A percentile compares a stretch with the other conserved stretches of the same genome.
These are phyloP conservation scores for Pseudoips prasinana DNA, from an alignment of 2,888 invertebrate genomes.

Conservation along the genomic window DNA sequence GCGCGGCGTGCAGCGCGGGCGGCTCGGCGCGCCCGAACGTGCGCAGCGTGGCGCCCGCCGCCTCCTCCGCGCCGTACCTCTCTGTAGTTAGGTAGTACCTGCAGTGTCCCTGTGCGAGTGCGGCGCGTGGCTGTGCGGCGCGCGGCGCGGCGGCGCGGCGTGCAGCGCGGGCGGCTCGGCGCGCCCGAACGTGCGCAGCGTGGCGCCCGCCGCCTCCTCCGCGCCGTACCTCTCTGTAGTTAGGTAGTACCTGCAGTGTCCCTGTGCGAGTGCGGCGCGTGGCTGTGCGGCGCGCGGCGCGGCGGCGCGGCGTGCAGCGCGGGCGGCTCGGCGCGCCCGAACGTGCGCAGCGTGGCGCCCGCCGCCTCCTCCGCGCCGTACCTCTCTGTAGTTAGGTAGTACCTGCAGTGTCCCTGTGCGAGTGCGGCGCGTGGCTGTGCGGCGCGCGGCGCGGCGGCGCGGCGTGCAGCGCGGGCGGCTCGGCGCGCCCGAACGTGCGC, in stretches of 20 bases:
- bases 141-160: too few relatives aligned
- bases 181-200: constrained; percentile 89
- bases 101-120: too few relatives aligned
- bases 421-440: constrained; percentile 42
- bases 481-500: constrained; percentile 88
- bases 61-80: constrained; percentile 66
- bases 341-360: constrained; percentile 88
- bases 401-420: too few relatives aligned
- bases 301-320: constrained; percentile 75
- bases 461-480: constrained; percentile 67
- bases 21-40: constrained; percentile 87
- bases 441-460: constrained; percentile 68
- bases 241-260: too few relatives aligned
- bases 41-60: constrained; percentile 84
- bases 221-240: constrained; percentile 75
- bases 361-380: constrained; percentile 56
- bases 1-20: constrained; percentile 71
- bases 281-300: constrained; percentile 45
- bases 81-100: too few relatives aligned
- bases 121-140: too few relatives aligned
- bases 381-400: too few relatives aligned
- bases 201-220: constrained; percentile 38
- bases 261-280: too few relatives aligned
- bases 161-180: constrained; percentile 73
- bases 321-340: constrained; percentile 84